A percentile compares a stretch with the other conserved stretches of the same genome.
Conservation (phyloP, 2,113 vertebrate species). For the Psilopsiagon aymara region DNA sequence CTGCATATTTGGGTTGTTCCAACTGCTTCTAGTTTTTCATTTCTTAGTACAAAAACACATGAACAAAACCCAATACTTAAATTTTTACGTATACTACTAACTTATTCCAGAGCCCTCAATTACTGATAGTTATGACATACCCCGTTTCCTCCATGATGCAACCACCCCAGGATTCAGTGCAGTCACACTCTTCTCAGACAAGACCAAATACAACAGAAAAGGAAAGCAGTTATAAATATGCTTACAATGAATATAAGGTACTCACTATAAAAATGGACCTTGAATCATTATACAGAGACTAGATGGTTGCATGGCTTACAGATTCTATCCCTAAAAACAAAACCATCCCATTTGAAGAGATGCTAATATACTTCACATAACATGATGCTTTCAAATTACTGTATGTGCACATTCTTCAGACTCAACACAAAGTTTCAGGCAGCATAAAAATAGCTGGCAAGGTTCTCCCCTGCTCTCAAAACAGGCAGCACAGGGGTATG, state of each 20-base stretch:
- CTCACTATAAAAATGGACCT: neutral
- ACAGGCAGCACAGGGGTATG: neutral
- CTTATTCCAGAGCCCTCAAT: neutral
- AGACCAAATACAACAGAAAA: conserved; percentile 48
- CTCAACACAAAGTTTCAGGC: neutral
- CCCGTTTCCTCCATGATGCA: conserved; percentile 97
- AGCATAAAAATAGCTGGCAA: neutral
- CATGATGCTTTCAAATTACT: neutral
- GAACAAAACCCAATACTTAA: neutral
- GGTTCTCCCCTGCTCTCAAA: neutral
- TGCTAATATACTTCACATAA: neutral
- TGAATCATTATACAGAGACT: neutral
- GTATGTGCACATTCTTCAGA: neutral
- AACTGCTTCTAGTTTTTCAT: neutral
- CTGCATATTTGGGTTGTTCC: neutral
- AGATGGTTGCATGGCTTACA: neutral
- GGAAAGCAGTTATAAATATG: conserved; percentile 45
- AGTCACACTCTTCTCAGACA: conserved; percentile 88
- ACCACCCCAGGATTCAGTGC: conserved; percentile 87
- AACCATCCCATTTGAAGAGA: neutral
- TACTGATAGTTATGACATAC: conserved; percentile 71
- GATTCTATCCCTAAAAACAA: neutral
- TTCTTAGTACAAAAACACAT: neutral
- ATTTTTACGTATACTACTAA: neutral
- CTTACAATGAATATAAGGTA: conserved; percentile 3